Percentiles rank a stretch among this genome's conserved stretches.
These are phyloP conservation scores for Manacus vitellinus DNA, from an alignment of 2,113 vertebrate genomes.

Conservation along the genomic window DNA sequence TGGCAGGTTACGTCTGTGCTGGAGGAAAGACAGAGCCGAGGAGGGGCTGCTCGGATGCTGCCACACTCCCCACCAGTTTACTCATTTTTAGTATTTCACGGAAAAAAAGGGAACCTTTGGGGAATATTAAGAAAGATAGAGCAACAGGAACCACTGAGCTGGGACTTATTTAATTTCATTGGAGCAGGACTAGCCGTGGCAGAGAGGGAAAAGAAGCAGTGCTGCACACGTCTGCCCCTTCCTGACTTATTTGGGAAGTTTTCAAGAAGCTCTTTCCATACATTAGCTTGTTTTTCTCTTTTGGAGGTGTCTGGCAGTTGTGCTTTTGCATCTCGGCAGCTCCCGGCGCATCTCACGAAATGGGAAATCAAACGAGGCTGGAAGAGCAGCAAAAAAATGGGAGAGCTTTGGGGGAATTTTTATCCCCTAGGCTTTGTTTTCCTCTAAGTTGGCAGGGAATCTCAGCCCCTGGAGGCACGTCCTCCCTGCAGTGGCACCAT, in stretches of 20 bases:
- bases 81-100: neutral
- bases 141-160: neutral
- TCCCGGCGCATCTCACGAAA: neutral
- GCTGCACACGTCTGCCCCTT: neutral
- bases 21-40: neutral
- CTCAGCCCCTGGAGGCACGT: rapidly evolving
- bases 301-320: rapidly evolving
- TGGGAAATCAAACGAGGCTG: neutral
- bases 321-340: neutral
- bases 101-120: neutral
- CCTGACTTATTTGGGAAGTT: neutral
- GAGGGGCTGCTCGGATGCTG: neutral
- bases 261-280: neutral
- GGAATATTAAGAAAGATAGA: neutral
- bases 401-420: neutral
- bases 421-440: neutral
- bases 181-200: neutral
- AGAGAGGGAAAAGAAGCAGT: neutral
- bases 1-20: neutral
- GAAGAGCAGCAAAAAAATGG: neutral
- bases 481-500: neutral
- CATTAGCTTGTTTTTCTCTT: neutral
- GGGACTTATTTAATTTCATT: neutral
- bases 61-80: neutral
- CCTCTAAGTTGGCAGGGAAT: neutral